A percentile compares a stretch with the other conserved stretches of the same genome.
phyloP scores from a whole-genome alignment of 2,888 invertebrate species.

The Parapristionchus giblindavisi region DNA sequence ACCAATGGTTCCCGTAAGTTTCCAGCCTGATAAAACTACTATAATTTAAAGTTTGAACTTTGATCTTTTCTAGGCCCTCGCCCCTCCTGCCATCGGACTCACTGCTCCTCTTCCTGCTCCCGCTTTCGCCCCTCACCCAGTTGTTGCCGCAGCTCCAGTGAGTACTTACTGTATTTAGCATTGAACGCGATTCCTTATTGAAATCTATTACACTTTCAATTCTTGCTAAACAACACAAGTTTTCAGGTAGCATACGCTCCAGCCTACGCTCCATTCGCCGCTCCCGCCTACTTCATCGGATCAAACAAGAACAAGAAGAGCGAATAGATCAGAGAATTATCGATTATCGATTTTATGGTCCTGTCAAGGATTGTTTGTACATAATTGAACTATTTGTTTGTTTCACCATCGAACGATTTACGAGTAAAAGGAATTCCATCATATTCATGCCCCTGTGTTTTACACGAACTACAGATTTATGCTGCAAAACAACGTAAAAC shows the following conservation, averaged over 20 bases:
- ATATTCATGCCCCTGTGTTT: too few species aligned
- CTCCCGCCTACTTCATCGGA: conserved; percentile 36
- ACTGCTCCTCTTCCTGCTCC: conserved; percentile 19
- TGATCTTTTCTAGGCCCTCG: conserved; percentile 20
- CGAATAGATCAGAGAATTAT: conserved; percentile 11
- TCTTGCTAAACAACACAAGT: conserved; percentile 17
- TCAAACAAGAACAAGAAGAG: conserved; percentile 38
- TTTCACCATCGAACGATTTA: conserved; percentile 21
- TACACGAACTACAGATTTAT: too few species aligned
- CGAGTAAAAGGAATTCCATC: too few species aligned
- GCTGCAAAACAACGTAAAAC: too few species aligned
- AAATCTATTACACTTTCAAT: background rate
- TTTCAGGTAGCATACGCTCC: conserved; percentile 32
- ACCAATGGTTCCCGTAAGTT: conserved; percentile 6
- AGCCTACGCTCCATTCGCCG: conserved; percentile 37
- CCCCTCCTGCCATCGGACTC: too few species aligned
- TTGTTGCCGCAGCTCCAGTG: conserved; percentile 35
- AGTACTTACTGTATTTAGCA: conserved; percentile 25
- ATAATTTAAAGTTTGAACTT: background rate
- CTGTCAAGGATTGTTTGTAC: conserved; percentile 33
- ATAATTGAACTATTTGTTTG: conserved; percentile 23
- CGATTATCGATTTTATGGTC: conserved; percentile 35
- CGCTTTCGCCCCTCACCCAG: conserved; percentile 20
- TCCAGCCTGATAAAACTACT: too few species aligned
- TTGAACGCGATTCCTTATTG: background rate